Conservation (phyloP, 1,140 invertebrate species). For the Oncopeltus fasciatus region DNA sequence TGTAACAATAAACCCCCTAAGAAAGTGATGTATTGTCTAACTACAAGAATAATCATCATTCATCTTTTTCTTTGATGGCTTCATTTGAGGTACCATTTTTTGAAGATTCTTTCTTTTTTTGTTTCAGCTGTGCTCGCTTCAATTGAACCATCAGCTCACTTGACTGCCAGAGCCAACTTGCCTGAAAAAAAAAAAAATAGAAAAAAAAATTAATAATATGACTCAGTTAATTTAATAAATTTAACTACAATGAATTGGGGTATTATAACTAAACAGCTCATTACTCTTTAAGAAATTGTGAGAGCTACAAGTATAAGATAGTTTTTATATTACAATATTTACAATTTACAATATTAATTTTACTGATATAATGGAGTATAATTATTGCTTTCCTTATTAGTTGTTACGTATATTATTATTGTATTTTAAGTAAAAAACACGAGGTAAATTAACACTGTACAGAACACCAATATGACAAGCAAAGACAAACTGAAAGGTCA, state of each 20-base stretch:
- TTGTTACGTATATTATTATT: too few relatives aligned
- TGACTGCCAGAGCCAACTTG: conserved; percentile 71
- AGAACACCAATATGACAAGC: too few relatives aligned
- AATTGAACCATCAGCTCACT: conserved; percentile 69
- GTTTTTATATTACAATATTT: too few relatives aligned
- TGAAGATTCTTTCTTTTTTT: conserved; percentile 25
- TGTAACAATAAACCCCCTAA: background rate
- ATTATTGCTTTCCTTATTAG: too few relatives aligned
- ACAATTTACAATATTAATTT: too few relatives aligned
- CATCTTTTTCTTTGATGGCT: background rate
- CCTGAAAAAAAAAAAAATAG: conserved; percentile 37
- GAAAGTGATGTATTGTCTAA: background rate
- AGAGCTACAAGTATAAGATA: too few relatives aligned
- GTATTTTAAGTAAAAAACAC: too few relatives aligned
- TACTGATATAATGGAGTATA: too few relatives aligned
- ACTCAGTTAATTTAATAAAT: background rate
- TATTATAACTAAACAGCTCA: too few relatives aligned
- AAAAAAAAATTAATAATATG: background rate
- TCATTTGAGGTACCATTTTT: background rate
- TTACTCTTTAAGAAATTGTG: too few relatives aligned
- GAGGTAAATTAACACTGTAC: too few relatives aligned
- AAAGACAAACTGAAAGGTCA: too few relatives aligned
- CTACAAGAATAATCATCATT: background rate
- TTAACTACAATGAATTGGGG: background rate
- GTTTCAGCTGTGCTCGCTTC: conserved; percentile 58